These are phyloP conservation scores for Miichthys miiuy DNA, from an alignment of 2,797 vertebrate genomes.

Conservation along the genomic window DNA sequence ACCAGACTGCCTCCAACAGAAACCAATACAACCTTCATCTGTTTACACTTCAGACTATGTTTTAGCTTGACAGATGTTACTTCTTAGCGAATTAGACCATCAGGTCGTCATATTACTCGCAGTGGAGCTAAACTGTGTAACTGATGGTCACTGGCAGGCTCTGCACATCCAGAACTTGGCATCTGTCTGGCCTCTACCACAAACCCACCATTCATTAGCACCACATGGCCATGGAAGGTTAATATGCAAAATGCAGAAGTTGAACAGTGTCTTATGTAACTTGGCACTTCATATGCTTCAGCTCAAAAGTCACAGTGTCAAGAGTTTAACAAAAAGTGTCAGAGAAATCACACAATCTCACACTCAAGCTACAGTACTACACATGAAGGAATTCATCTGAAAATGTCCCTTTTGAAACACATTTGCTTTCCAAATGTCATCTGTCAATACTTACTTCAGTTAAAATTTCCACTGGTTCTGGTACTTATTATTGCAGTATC, in stretches of 20 bases:
- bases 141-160: constrained; percentile 58
- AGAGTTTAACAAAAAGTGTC: background rate
- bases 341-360: background rate
- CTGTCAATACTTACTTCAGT: background rate
- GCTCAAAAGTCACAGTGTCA: constrained; percentile 17
- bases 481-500: too few species aligned
- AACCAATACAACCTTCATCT: constrained; percentile 57
- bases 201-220: constrained; percentile 67
- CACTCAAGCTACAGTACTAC: too few species aligned
- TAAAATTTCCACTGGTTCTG: background rate
- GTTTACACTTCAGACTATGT: constrained; percentile 58
- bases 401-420: background rate
- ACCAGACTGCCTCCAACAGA: constrained; percentile 54
- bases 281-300: constrained; percentile 2
- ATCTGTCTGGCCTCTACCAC: constrained; percentile 57
- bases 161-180: constrained; percentile 56
- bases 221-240: constrained; percentile 31
- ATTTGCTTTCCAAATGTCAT: constrained; percentile 6
- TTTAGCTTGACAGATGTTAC: constrained; percentile 60
- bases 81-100: constrained; percentile 46
- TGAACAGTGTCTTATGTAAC: constrained; percentile 16
- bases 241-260: constrained; percentile 14
- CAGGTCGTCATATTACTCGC: constrained; percentile 51
- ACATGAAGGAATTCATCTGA: constrained; percentile 3
- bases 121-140: constrained; percentile 38